A percentile compares a stretch with the other conserved stretches of the same genome.
phyloP scores from a whole-genome alignment of 2,113 vertebrate genomes.

The Aspidoscelis tigris region DNA sequence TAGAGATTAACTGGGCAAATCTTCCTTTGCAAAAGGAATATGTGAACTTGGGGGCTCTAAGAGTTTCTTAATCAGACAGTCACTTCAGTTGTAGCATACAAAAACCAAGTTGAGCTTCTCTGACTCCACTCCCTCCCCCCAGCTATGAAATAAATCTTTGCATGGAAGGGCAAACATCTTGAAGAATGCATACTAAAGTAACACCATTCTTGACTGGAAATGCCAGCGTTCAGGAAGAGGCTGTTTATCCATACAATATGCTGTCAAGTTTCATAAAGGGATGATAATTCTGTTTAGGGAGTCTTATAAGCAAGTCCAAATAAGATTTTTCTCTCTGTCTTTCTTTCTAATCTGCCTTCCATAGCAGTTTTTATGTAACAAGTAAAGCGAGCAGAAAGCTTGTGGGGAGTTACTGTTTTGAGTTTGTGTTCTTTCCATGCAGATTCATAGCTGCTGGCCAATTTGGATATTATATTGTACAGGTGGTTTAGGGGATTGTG shows the following conservation, averaged over 20 bases:
- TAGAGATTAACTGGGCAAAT: neutral
- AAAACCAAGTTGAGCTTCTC: neutral
- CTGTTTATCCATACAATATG: conserved; percentile 59
- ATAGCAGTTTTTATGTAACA: conserved; percentile 46
- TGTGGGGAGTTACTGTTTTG: conserved; percentile 46
- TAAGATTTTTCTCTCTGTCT: conserved; percentile 14
- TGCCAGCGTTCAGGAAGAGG: conserved; percentile 48
- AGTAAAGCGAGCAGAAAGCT: conserved; percentile 46
- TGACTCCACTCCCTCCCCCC: neutral
- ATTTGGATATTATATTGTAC: conserved; percentile 40
- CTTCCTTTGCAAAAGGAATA: neutral
- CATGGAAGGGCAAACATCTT: neutral
- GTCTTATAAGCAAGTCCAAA: conserved; percentile 31
- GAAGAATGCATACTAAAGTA: conserved; percentile 34
- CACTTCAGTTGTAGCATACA: neutral
- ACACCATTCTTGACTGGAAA: conserved; percentile 60
- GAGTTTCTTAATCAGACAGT: neutral
- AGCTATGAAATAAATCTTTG: neutral
- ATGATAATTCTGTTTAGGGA: conserved; percentile 57
- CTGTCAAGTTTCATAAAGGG: conserved; percentile 51
- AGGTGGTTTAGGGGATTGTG: neutral
- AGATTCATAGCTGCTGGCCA: conserved; percentile 18
- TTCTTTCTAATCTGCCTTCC: conserved; percentile 19
- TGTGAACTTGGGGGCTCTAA: neutral
- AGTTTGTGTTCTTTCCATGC: conserved; percentile 21